Base-by-base conservation (phyloP, 2,797 vertebrate genomes). In the Onychomys arenicola region DNA sequence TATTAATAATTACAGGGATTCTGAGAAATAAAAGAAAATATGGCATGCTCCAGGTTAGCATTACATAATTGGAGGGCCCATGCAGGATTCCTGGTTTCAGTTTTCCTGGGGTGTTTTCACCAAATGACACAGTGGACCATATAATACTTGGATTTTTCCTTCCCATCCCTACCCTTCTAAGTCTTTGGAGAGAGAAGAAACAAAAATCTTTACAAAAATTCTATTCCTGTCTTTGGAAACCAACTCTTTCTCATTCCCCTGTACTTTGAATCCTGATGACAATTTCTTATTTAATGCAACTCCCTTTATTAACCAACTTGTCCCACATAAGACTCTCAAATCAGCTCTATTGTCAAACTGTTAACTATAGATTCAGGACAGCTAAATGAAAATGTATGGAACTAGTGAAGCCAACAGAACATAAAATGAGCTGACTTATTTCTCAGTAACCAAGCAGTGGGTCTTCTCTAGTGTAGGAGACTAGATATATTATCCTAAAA, bases 1-100 rank as follows among this genome's bases (percentile, higher is more conserved):
- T 96, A 77, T 95, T 94, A 95, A 97, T 96, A 95, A 95, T 89
- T 69, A 82, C 27, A 91, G 29, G 61, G 82, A 95, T 93, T 93
- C 77, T 94, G 95, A 96, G 94, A 27, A 95, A 96, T 92, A 94
- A 96, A 96, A 96, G 73, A 95, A 97, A 97, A 96, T 81, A 93
- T 71, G 87, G 63, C 63, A 82, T 63, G 57, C 46, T 93, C 85
- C 88, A 90, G 93, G 88, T 69, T 92, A 85, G 73, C 43, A 57
- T 57, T 34, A 49, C 89, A 63, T 85, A 87, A 87, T 55, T 94
- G 71, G 67, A 95, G 21, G 61, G 65, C 12, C 65, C 65, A 78
- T 57, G 59, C 71, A 90, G 75, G 63, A 95, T 80, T 95, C 10
- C 59, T 93, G 86, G 69, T 94, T 96, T 81, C 19, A 71, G 73